Evolutionary conservation across 64 coral and sea anemone genomes (phyloP).

Genomic region (Pocillopora verrucosa): DNA sequence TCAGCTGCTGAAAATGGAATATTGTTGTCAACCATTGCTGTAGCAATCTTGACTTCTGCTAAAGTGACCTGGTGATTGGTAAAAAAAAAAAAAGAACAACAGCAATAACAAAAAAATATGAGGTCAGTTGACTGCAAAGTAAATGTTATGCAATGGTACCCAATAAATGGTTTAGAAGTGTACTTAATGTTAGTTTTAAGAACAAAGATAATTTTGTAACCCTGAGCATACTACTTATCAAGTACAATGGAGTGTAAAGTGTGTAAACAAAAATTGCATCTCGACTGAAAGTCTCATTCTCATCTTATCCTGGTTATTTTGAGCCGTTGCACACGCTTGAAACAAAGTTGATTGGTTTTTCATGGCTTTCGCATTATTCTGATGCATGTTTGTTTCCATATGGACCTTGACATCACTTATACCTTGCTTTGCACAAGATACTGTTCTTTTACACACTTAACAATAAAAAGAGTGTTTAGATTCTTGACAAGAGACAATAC

Average conservation of each 20-base stretch:
- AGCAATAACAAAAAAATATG: no score
- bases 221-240: no score
- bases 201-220: no score
- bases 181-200: no score
- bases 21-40: conserved; percentile 44
- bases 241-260: no score
- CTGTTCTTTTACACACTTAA: conserved; percentile 40
- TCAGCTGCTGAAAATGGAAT: conserved; percentile 45
- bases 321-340: not conserved
- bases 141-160: no score
- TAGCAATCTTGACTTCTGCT: no score
- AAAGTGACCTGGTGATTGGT: not conserved
- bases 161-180: no score
- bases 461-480: conserved; percentile 15
- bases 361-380: not conserved
- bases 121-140: no score
- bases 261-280: no score
- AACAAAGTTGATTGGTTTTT: not conserved
- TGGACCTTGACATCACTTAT: conserved; percentile 41
- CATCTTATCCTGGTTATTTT: no score
- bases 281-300: not conserved
- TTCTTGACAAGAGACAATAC: conserved; percentile 22
- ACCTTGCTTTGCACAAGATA: conserved; percentile 60
- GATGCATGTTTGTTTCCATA: conserved; percentile 43
- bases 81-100: not conserved